Evolutionary conservation across 2,888 invertebrate genomes (phyloP).

Genomic region (Polydrusus pterygomalis): DNA sequence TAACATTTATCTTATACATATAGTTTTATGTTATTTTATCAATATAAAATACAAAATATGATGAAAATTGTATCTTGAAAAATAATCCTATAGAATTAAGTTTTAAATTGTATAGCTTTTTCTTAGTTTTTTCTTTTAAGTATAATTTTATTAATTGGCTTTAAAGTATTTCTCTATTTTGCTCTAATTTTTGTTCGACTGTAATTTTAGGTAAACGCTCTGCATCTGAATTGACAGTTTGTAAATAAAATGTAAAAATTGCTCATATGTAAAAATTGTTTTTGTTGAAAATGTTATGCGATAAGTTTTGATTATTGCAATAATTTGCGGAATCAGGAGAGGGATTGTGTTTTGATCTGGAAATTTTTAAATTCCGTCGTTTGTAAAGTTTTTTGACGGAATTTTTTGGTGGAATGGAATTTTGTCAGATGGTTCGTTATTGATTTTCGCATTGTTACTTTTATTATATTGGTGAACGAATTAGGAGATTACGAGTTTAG

Average conservation of each 20-base stretch:
- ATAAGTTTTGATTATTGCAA: constrained; percentile 64
- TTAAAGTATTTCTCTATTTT: constrained; percentile 37
- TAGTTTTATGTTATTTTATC: too few relatives aligned
- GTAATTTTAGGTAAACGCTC: constrained; percentile 61
- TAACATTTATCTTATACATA: too few relatives aligned
- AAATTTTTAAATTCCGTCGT: constrained; percentile 40
- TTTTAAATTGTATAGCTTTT: too few relatives aligned
- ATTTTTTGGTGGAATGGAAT: constrained; percentile 21
- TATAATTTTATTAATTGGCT: constrained; percentile 30
- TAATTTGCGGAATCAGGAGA: constrained; percentile 58
- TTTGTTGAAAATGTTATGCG: constrained; percentile 70
- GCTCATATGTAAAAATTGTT: constrained; percentile 72
- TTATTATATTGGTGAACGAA: constrained; percentile 69
- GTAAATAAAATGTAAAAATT: constrained; percentile 72
- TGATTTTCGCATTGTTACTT: constrained; percentile 68
- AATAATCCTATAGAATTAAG: neutral
- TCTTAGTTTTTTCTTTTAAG: neutral
- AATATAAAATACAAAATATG: too few relatives aligned
- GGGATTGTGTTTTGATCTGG: constrained; percentile 16
- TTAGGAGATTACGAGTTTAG: constrained; percentile 71
- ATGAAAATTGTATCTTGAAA: too few relatives aligned
- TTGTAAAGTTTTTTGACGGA: constrained; percentile 49
- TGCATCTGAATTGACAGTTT: constrained; percentile 64
- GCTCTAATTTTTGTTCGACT: constrained; percentile 64
- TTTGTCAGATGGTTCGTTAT: constrained; percentile 57